Evolutionary conservation across 2,113 vertebrate species (phyloP), one percentile per base, ranked within the genome.

Genomic region (Pangasianodon gigas): DNA sequence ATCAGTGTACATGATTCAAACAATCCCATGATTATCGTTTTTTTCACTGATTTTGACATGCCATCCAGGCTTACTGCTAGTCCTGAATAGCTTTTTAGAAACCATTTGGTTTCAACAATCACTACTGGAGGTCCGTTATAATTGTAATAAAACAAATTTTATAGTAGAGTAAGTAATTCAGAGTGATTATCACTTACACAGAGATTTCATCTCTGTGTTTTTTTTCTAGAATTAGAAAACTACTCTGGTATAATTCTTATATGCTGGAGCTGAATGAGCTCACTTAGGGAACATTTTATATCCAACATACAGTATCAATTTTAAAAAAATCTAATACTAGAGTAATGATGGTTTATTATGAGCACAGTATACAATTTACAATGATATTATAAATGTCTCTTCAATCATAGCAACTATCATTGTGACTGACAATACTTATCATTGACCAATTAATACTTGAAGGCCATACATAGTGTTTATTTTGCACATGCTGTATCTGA

Each of bases 211-310:
- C 29, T 54, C 51, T 54, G 16, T 52, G 48, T 85, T 56, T 92
- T 54, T 86, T 94, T 58, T 77, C 91, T 91, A 86, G 46, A 86
- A 37, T 79, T 88, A 46, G 85, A 91, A 87, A 87, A 67, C 77
- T 87, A 54, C 85, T 89, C 44, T 87, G 37, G 32, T 79, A 67
- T 84, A 67, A 48, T 84, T 21, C 71, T 44, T 75, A 48, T 79
- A 29, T 14, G 24, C 44, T 14, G 24, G 44, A 79, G 10, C 21
- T 13, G 41, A 13, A 26, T 48, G 74, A 44, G 69, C 32, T 44
- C 37, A 9, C 19, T 19, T 44, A 19, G 71, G 74, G 9, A 79
- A 51, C 11, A 79, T 46, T 79, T 79, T 51, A 6, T 32, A 89
- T 87, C 85, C 24, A 52, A 86, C 84, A 67, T 88, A 18, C 32